Conservation (phyloP, 2,888 invertebrate species). For the Andrena praecox region DNA sequence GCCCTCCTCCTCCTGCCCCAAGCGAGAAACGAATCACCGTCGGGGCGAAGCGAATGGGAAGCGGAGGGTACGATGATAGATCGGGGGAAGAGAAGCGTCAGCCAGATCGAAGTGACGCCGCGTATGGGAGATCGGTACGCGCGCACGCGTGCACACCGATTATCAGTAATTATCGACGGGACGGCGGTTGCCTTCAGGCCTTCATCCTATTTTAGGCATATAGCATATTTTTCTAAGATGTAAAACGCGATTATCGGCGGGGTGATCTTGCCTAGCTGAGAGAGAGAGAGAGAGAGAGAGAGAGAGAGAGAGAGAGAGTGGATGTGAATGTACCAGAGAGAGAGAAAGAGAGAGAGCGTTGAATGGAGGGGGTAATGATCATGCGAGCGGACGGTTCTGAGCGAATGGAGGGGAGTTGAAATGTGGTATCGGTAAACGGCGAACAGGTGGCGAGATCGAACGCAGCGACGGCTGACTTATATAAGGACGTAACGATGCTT, state of each 20-base stretch:
- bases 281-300: conserved; percentile 23
- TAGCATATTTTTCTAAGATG: conserved; percentile 85
- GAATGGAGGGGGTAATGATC: conserved; percentile 23
- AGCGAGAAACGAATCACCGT: neutral
- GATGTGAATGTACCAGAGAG: neutral
- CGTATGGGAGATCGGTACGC: conserved; percentile 36
- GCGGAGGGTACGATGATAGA: conserved; percentile 4
- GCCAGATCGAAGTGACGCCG: conserved; percentile 26
- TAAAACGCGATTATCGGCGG: conserved; percentile 80
- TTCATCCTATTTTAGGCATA: conserved; percentile 84
- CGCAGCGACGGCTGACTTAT: conserved; percentile 81
- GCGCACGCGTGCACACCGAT: conserved; percentile 69
- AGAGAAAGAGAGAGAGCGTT: conserved; percentile 68
- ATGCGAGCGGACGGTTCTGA: conserved; percentile 44
- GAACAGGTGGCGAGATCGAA: conserved; percentile 70
- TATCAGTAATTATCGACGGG: conserved; percentile 79
- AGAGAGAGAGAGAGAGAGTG: neutral
- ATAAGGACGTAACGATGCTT: conserved; percentile 84
- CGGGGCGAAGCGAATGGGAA: conserved; percentile 2
- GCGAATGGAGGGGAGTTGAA: conserved; percentile 38
- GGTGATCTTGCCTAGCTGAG: conserved; percentile 9
- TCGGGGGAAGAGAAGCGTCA: neutral
- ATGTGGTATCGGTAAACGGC: conserved; percentile 17
- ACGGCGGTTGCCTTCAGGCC: conserved; percentile 83
- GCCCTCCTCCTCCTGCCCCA: neutral